A percentile compares a stretch with the other conserved stretches of the same genome.
Conservation (phyloP, 2,797 vertebrate species). For the Lepilemur septentrionalis region DNA sequence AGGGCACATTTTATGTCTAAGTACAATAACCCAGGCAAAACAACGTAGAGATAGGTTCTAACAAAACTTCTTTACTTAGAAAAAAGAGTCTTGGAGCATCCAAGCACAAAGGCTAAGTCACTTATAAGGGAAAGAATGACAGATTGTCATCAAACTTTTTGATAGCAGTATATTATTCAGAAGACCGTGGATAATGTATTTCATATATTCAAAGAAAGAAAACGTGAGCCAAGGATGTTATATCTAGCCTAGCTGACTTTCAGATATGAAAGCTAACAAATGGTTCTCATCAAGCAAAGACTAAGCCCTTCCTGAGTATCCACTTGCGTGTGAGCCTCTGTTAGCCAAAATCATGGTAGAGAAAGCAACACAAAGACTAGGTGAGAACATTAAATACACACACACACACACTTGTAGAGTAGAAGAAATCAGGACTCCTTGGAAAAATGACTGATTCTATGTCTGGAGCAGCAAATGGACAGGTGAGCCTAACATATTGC, state of each 20-base stretch:
- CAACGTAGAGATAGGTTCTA: background rate
- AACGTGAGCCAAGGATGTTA: background rate
- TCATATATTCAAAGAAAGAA: background rate
- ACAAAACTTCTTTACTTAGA: background rate
- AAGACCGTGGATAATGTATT: background rate
- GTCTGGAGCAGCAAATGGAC: background rate
- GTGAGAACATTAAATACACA: background rate
- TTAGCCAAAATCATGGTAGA: background rate
- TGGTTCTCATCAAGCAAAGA: background rate
- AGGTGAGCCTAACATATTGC: background rate
- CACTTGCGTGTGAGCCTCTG: background rate
- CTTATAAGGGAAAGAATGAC: background rate
- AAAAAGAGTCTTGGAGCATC: background rate
- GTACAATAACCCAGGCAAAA: background rate
- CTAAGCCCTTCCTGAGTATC: background rate
- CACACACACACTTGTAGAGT: background rate
- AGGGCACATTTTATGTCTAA: background rate
- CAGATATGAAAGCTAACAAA: background rate
- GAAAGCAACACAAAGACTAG: background rate
- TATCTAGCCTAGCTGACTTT: background rate
- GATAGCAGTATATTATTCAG: background rate
- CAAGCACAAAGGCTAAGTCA: background rate
- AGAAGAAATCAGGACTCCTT: background rate
- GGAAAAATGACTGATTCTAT: background rate
- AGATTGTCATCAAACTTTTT: background rate